Base-by-base conservation (phyloP, 2,888 invertebrate species). In the Desoria tigrina region DNA sequence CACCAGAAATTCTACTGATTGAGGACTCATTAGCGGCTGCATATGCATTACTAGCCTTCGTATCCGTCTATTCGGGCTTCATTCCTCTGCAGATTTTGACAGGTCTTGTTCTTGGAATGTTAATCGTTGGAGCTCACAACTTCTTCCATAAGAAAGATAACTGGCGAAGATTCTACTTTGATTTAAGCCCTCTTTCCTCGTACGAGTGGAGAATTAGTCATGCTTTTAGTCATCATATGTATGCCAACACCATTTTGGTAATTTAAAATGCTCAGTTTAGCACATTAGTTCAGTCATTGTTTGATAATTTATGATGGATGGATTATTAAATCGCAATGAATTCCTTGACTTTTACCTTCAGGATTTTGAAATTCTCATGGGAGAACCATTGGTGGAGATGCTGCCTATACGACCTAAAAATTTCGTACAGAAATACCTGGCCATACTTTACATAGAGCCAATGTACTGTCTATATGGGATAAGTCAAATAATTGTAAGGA, bases 321-420 rank as follows among this genome's bases (percentile, higher is more conserved):
- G n/a, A n/a, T n/a, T n/a, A n/a, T n/a, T n/a, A n/a, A n/a, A n/a
- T n/a, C n/a, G n/a, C n/a, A n/a, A n/a, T n/a, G n/a, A n/a, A n/a
- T n/a, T n/a, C n/a, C n/a, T n/a, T n/a, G n/a, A 11, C 11, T 32
- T 4, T 4, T 7, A 7, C 16, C 16, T 39, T 26, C 32, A 72
- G 60, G 78, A 78, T 61, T 50, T 63, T 32, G 78, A 78, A 65
- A 59, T 77, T 16, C 56, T 63, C 3, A 58, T 63, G 26, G n/a
- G n/a, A n/a, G 64, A 76, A 26, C 90, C 90, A 0, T 78, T 87
- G 39, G 78, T 89, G 0, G 83, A 84, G 54, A 90, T 85, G 82
- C 55, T 72, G 27, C 66, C 72, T 0, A 9, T 58, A 1, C 21
- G 63, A 27, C 42, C 62, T 58, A 73, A 69, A 66, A 58, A 27